A percentile compares a stretch with the other conserved stretches of the same genome.
phyloP scores from a whole-genome alignment of 2,888 invertebrate species.

The Rambutsinella grinnellia region DNA sequence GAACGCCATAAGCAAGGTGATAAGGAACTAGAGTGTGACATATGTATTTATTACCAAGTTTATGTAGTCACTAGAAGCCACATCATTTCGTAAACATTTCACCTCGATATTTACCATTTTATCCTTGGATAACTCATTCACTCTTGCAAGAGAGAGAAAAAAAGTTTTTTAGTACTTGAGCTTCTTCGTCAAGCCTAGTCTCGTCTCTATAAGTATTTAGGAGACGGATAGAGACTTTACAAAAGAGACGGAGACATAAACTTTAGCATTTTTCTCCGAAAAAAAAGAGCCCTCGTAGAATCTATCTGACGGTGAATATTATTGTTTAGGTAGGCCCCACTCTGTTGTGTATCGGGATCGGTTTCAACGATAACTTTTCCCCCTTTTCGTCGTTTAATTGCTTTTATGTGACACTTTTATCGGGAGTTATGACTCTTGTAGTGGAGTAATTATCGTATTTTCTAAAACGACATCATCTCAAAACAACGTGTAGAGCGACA shows the following conservation, averaged over 20 bases:
- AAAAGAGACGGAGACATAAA: background rate
- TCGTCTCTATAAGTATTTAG: too few relatives aligned
- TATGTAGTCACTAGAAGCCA: slow-evolving; percentile 38
- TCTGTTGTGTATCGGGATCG: slow-evolving; percentile 32
- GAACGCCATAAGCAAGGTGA: slow-evolving; percentile 39
- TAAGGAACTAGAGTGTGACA: slow-evolving; percentile 50
- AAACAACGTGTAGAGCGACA: background rate
- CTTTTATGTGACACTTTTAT: slow-evolving; percentile 66
- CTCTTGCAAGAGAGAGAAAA: slow-evolving; percentile 8
- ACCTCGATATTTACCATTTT: slow-evolving; percentile 40
- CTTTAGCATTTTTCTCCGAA: background rate
- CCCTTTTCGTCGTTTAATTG: slow-evolving; percentile 58
- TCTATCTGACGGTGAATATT: slow-evolving; percentile 34
- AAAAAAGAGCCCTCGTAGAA: slow-evolving; percentile 40
- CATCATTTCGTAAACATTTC: slow-evolving; percentile 43
- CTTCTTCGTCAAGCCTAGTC: too few relatives aligned
- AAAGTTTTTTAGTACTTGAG: background rate
- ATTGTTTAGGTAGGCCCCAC: slow-evolving; percentile 61
- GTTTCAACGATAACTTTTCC: slow-evolving; percentile 38
- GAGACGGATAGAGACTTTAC: slow-evolving; percentile 27
- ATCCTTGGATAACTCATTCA: slow-evolving; percentile 44
- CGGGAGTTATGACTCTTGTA: slow-evolving; percentile 63
- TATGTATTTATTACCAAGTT: slow-evolving; percentile 53
- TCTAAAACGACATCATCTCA: slow-evolving; percentile 57
- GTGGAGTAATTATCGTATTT: slow-evolving; percentile 64